These are phyloP conservation scores for Kryphioiulus occultus DNA, from an alignment of 2,888 invertebrate genomes.

Conservation along the genomic window DNA sequence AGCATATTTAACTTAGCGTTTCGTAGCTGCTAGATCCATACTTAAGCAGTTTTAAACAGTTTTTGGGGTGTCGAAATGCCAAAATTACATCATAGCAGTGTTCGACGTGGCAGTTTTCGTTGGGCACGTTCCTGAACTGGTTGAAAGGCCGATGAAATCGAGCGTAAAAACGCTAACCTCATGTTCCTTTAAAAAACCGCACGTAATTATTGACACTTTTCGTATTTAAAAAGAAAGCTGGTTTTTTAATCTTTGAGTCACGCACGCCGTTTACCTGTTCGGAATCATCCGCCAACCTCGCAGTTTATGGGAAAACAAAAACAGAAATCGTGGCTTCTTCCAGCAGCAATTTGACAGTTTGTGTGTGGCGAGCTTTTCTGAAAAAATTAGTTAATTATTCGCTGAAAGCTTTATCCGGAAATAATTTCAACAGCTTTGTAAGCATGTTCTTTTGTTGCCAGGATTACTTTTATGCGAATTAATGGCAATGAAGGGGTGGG, in stretches of 20 bases:
- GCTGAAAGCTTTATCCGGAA: constrained; percentile 18
- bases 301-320: neutral
- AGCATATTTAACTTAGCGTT: no score
- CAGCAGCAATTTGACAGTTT: constrained; percentile 15
- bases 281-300: neutral
- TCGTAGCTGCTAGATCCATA: no score
- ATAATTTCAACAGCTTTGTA: neutral
- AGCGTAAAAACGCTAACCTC: neutral
- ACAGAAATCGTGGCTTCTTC: neutral
- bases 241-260: neutral
- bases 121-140: no score
- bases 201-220: constrained; percentile 9
- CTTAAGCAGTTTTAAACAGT: no score
- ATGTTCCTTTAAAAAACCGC: neutral
- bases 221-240: neutral
- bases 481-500: neutral
- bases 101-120: no score
- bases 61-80: no score
- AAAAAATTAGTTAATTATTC: neutral
- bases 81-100: no score
- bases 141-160: no score
- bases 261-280: neutral
- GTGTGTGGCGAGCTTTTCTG: neutral
- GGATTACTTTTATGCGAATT: neutral
- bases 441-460: neutral